A percentile compares a stretch with the other conserved stretches of the same genome.
Evolutionary conservation across 2,113 vertebrate genomes (phyloP).

Genomic region (Pteronura brasiliensis): DNA sequence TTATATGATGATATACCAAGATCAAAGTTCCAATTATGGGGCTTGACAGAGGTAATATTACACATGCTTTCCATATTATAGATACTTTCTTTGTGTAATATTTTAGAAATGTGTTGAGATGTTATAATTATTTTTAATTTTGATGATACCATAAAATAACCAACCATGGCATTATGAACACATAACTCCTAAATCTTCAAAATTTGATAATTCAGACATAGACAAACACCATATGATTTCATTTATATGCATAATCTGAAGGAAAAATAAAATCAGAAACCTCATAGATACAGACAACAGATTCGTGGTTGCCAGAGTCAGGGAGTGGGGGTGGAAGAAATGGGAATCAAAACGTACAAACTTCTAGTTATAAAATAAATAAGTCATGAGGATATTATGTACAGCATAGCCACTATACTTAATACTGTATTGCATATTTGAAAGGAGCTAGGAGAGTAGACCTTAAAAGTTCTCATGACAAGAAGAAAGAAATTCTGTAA

Average conservation of each 20-base stretch:
- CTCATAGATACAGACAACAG: neutral
- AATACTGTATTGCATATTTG: neutral
- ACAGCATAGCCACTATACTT: neutral
- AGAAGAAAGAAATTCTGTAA: neutral
- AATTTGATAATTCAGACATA: neutral
- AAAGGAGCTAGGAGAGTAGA: neutral
- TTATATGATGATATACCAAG: conserved; percentile 16
- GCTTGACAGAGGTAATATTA: conserved; percentile 55
- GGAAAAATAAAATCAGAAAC: neutral
- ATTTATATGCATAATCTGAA: neutral
- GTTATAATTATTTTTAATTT: conserved; percentile 73
- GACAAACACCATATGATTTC: neutral
- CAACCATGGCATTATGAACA: conserved; percentile 70
- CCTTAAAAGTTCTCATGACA: neutral
- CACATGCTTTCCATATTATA: conserved; percentile 52
- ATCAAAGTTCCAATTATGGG: conserved; percentile 50
- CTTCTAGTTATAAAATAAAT: neutral
- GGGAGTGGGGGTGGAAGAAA: neutral
- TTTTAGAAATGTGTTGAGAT: neutral
- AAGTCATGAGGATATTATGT: neutral
- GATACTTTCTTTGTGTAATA: conserved; percentile 36
- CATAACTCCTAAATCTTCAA: conserved; percentile 70
- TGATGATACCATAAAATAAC: conserved; percentile 51
- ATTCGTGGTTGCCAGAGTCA: neutral
- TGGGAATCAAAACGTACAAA: neutral